phyloP scores from a whole-genome alignment of 2,888 invertebrate genomes.

The Melipona bicolor region DNA sequence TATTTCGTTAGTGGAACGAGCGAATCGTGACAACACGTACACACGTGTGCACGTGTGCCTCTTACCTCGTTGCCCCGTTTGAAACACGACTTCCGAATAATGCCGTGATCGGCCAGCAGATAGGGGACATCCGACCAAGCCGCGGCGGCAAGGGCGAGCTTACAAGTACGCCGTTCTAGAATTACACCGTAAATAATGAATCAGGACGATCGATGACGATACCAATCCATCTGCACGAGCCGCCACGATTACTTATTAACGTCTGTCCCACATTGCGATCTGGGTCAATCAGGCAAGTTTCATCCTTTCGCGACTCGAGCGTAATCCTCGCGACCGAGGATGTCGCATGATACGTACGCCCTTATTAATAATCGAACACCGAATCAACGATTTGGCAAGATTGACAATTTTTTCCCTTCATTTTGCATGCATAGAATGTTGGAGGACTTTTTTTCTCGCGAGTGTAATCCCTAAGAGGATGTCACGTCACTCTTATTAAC shows the following conservation, averaged over 20 bases:
- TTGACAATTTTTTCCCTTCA: too few species aligned
- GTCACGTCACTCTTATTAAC: not conserved
- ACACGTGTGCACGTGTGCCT: not conserved
- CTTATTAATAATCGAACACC: too few species aligned
- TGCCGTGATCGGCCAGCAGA: constrained; percentile 30
- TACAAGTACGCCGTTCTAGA: constrained; percentile 72
- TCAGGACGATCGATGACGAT: constrained; percentile 77
- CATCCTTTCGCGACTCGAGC: constrained; percentile 33
- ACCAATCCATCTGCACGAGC: constrained; percentile 71
- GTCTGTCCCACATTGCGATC: constrained; percentile 70
- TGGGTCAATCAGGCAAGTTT: constrained; percentile 69
- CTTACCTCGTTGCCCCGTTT: not conserved
- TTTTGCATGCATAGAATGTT: too few species aligned
- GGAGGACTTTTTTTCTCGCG: not conserved
- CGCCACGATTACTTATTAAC: constrained; percentile 71
- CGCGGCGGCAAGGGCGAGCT: constrained; percentile 71
- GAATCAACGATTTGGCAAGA: too few species aligned
- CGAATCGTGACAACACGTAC: constrained; percentile 4
- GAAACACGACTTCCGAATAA: constrained; percentile 46
- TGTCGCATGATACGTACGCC: not conserved
- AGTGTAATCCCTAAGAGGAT: not conserved
- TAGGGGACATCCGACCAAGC: constrained; percentile 23
- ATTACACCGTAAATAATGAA: constrained; percentile 79
- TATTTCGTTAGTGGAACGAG: not conserved
- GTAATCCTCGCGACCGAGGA: not conserved